phyloP scores from a whole-genome alignment of 2,888 invertebrate species.

The Athrips mouffetella region DNA sequence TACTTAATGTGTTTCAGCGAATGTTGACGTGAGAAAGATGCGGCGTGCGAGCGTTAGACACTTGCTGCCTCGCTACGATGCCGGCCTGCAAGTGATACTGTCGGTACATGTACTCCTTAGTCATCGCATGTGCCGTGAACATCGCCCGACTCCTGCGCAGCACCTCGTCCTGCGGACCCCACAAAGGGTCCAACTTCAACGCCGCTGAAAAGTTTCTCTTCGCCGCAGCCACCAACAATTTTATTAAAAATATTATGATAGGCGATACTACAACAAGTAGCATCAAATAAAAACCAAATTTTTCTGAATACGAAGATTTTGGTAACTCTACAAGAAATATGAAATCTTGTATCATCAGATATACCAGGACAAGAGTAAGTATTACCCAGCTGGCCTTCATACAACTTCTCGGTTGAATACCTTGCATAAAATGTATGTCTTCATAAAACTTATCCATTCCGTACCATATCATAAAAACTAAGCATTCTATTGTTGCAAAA shows the following conservation, averaged over 20 bases:
- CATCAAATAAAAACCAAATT: conserved; percentile 29
- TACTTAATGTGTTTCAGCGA: too few species aligned
- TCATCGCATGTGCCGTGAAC: conserved; percentile 73
- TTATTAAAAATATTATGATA: conserved; percentile 22
- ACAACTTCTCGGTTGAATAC: conserved; percentile 47
- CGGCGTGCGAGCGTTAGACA: conserved; percentile 34
- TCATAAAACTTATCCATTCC: conserved; percentile 59
- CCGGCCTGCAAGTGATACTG: conserved; percentile 69
- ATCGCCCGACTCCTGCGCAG: conserved; percentile 62
- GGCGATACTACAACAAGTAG: conserved; percentile 16
- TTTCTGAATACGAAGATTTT: conserved; percentile 10
- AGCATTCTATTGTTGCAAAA: conserved; percentile 40
- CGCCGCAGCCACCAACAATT: conserved; percentile 35
- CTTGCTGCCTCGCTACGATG: conserved; percentile 48
- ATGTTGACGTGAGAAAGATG: too few species aligned
- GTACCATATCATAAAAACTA: conserved; percentile 59
- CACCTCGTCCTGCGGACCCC: conserved; percentile 58
- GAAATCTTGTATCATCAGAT: conserved; percentile 39
- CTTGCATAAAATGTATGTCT: conserved; percentile 71
- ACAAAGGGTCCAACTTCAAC: conserved; percentile 42
- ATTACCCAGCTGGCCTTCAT: conserved; percentile 51
- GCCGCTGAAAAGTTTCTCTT: conserved; percentile 32
- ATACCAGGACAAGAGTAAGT: conserved; percentile 35
- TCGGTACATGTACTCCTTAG: conserved; percentile 71
- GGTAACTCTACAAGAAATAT: background rate